Evolutionary conservation across 2,113 vertebrate species (phyloP).

Genomic region (Condylura cristata): DNA sequence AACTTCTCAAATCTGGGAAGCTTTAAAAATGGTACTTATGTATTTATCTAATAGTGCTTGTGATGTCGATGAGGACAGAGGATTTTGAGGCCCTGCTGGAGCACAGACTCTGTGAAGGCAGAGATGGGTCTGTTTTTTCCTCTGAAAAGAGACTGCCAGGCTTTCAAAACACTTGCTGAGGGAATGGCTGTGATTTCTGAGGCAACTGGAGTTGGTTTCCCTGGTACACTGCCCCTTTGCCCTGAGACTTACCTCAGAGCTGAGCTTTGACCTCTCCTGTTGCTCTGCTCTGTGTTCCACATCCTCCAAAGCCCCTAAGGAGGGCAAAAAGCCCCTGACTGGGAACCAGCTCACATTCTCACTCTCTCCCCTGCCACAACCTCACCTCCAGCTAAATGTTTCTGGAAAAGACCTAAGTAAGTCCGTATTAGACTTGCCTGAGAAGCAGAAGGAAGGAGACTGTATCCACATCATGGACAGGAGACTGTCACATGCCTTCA

Average conservation of each 20-base stretch:
- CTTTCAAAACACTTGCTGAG: neutral
- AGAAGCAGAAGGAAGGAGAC: neutral
- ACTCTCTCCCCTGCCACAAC: neutral
- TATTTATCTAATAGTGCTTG: neutral
- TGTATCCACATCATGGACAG: too few species aligned
- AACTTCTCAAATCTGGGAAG: neutral
- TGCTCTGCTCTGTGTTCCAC: fast-evolving
- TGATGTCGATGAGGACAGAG: neutral
- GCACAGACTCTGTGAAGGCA: neutral
- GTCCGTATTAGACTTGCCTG: neutral
- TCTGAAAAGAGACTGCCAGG: neutral
- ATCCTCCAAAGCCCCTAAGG: neutral
- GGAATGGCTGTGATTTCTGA: neutral
- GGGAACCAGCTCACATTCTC: neutral
- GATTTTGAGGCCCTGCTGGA: neutral
- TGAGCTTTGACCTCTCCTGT: neutral
- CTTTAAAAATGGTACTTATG: neutral
- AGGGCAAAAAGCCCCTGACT: neutral
- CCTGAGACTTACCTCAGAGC: neutral
- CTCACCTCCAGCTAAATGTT: neutral
- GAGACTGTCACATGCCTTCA: neutral
- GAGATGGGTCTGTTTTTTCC: neutral
- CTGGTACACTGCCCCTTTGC: neutral
- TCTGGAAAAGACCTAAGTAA: neutral
- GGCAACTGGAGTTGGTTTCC: neutral